These are phyloP conservation scores for Lochmaea capreae DNA, from an alignment of 2,888 invertebrate species.

Conservation along the genomic window DNA sequence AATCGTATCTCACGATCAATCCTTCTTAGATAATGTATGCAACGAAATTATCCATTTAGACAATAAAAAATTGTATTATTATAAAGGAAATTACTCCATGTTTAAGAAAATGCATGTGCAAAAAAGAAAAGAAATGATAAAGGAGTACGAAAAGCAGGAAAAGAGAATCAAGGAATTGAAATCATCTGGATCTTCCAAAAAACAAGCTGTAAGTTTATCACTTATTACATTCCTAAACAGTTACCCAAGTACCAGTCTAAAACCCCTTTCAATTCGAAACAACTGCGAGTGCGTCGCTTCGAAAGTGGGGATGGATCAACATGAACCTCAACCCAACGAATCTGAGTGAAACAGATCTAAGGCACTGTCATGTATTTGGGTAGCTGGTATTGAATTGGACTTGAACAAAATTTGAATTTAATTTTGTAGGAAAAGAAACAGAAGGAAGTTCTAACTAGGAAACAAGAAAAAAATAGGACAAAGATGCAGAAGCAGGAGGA, in stretches of 20 bases:
- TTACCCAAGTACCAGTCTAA: no score
- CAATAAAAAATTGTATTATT: conserved; percentile 92
- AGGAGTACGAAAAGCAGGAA: conserved; percentile 98
- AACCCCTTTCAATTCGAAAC: no score
- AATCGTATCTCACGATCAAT: conserved; percentile 99
- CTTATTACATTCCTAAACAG: background rate
- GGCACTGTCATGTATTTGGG: no score
- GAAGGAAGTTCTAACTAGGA: conserved; percentile 89
- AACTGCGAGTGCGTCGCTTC: no score
- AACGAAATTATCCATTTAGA: conserved; percentile 99
- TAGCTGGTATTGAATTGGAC: background rate
- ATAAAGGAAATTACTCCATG: conserved; percentile 97
- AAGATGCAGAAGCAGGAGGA: conserved; percentile 86
- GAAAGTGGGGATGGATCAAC: no score
- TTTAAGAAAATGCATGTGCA: conserved; percentile 99
- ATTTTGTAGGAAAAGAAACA: conserved; percentile 83
- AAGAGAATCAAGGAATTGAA: conserved; percentile 95
- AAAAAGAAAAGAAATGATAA: conserved; percentile 93
- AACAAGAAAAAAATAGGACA: conserved; percentile 90
- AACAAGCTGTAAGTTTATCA: conserved; percentile 77
- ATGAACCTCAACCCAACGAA: no score
- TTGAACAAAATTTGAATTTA: background rate
- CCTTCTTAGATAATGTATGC: conserved; percentile 99
- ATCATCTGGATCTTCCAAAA: conserved; percentile 94
- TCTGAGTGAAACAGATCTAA: no score